Evolutionary conservation across 2,888 invertebrate genomes (phyloP), one percentile per base, ranked within the genome.

Genomic region (Scaptomyza flava): DNA sequence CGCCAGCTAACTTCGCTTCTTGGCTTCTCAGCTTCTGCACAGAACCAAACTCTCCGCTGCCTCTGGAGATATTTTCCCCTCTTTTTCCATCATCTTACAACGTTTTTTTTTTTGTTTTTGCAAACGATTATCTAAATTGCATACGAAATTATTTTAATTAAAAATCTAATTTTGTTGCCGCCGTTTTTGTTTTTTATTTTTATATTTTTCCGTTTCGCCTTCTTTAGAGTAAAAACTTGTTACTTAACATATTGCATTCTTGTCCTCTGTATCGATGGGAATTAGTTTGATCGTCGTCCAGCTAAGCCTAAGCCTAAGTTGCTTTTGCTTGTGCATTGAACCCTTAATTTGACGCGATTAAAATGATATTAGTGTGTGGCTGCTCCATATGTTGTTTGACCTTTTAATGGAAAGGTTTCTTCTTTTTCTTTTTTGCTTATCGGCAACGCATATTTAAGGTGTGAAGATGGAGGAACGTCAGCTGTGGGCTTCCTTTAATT

Each of bases 71-170:
- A 66, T 67, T 53, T 54, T 45, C 34, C 38, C 38, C 9, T n/a
- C 14, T 7, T 45, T 38, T 50, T 23, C 33, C 27, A 11, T 57
- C 46, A 42, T 31, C 14, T 33, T 31, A 31, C 12, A 30, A 45
- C 62, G 7, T 36, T 43, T 42, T 47, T 46, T 43, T 60, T 38
- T 14, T 75, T n/a, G n/a, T n/a, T n/a, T 79, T 77, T 64, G 82
- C 86, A 84, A 90, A 88, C 91, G 92, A 91, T 91, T 91, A 91
- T 91, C 91, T 91, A 92, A 91, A 91, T 92, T 91, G 92, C 92
- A 91, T 91, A 91, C 87, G 86, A 91, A 91, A 91, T 91, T 92
- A 91, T 91, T 91, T 91, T 92, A 92, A 91, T 92, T 91, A 91
- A 91, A 91, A 92, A 90, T 91, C 91, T 89, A 91, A 92, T 91